phyloP scores from a whole-genome alignment of 2,797 vertebrate genomes.

The Podargus strigoides region DNA sequence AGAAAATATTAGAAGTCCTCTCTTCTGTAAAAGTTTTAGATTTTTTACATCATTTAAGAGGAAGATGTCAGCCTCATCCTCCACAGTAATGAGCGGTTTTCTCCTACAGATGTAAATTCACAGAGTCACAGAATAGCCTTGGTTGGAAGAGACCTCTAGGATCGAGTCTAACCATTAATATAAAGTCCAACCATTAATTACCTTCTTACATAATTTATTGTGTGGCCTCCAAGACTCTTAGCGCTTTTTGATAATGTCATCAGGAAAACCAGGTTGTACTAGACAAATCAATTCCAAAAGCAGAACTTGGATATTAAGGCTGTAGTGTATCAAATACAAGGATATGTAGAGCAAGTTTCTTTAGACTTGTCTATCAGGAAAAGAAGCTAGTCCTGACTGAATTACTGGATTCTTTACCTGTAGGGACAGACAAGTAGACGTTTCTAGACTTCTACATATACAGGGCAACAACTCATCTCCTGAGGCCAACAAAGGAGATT shows the following conservation, averaged over 20 bases:
- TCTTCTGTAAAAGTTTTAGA: not conserved
- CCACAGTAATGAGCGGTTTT: not conserved
- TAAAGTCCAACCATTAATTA: too few relatives aligned
- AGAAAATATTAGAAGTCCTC: not conserved
- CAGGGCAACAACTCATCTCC: not conserved
- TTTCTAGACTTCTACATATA: not conserved
- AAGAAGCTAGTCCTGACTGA: not conserved
- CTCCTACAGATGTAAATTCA: not conserved
- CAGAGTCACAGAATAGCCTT: too few relatives aligned
- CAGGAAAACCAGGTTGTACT: not conserved
- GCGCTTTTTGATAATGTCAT: not conserved
- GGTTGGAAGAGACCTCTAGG: too few relatives aligned
- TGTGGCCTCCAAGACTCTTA: not conserved
- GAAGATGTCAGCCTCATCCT: not conserved
- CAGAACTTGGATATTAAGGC: not conserved
- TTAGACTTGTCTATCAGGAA: not conserved
- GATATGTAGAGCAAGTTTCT: not conserved
- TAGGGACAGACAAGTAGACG: not conserved
- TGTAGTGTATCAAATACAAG: not conserved
- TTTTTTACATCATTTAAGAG: not conserved
- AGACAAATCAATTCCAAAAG: not conserved
- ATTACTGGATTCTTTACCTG: not conserved
- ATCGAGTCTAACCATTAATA: too few relatives aligned
- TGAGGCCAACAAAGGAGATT: not conserved
- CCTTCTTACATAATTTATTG: not conserved